Conservation (phyloP, 2,113 vertebrate species). For the Gadus macrocephalus region DNA sequence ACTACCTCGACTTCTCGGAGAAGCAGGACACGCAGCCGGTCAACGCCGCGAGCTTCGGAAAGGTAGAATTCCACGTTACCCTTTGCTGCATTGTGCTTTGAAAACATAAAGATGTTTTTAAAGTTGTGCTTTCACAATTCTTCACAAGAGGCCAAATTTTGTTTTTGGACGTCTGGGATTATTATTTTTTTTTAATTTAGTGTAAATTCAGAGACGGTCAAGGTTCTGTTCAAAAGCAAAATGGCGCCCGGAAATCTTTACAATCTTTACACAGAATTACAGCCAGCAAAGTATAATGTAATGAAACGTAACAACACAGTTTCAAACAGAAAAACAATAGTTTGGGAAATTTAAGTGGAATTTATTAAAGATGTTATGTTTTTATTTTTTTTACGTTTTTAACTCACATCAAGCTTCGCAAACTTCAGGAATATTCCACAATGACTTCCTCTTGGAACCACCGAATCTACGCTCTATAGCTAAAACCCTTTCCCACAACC, state of each 20-base stretch:
- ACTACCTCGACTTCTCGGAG: constrained; percentile 98
- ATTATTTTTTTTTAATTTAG: not conserved
- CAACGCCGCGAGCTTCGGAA: constrained; percentile 97
- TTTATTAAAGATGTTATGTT: too few relatives aligned
- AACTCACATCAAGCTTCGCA: too few relatives aligned
- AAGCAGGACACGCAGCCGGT: constrained; percentile 97
- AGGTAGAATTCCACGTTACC: constrained; percentile 72
- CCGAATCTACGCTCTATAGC: constrained; percentile 66
- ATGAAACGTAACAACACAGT: not conserved
- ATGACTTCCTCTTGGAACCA: constrained; percentile 3
- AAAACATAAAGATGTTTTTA: too few relatives aligned
- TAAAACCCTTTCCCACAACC: constrained; percentile 76
- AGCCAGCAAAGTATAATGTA: not conserved
- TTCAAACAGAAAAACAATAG: not conserved
- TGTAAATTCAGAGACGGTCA: not conserved
- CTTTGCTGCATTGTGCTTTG: too few relatives aligned
- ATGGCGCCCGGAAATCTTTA: not conserved
- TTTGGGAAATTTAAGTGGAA: too few relatives aligned
- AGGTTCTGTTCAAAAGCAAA: not conserved
- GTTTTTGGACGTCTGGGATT: not conserved
- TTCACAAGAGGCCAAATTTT: not conserved
- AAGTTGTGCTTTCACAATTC: too few relatives aligned
- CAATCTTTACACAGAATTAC: not conserved
- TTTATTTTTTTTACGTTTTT: too few relatives aligned
- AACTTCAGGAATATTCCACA: too few relatives aligned